Evolutionary conservation across 64 coral and sea anemone species (phyloP).

Genomic region (Cladopsammia gracilis): DNA sequence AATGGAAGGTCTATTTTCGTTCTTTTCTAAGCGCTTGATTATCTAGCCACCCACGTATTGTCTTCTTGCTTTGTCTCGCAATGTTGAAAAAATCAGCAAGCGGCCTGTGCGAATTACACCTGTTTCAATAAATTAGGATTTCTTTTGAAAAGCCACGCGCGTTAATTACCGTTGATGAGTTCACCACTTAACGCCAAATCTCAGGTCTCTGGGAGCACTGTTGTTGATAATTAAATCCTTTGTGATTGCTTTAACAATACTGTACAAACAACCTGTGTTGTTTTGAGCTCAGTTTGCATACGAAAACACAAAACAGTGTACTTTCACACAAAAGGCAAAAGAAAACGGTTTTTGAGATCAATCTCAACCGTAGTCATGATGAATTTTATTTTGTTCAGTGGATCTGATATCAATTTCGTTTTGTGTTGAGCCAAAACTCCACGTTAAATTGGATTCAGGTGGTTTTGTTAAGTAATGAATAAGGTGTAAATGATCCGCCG

Average conservation of each 20-base stretch:
- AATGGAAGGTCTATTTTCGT: background rate
- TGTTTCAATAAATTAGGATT: background rate
- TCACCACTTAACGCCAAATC: constrained; percentile 41
- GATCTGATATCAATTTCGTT: background rate
- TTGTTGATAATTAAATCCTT: constrained; percentile 49
- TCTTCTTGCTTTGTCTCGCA: constrained; percentile 50
- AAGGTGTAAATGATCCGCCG: constrained; percentile 27
- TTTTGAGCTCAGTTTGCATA: constrained; percentile 26
- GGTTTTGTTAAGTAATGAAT: constrained; percentile 45
- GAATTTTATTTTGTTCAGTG: background rate
- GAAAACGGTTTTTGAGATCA: background rate
- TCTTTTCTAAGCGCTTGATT: background rate
- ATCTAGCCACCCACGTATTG: background rate
- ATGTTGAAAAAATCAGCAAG: constrained; percentile 32
- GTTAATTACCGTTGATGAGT: constrained; percentile 41
- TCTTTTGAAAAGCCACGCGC: background rate
- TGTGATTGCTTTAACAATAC: constrained; percentile 61
- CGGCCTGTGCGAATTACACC: background rate
- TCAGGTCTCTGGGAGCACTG: constrained; percentile 1
- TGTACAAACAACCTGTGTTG: constrained; percentile 51
- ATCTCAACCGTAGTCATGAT: background rate
- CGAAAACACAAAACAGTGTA: constrained; percentile 18
- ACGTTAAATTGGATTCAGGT: constrained; percentile 12
- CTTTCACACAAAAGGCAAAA: background rate
- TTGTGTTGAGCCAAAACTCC: background rate